Conservation (phyloP, 2,113 vertebrate genomes). For the Indicator indicator region DNA sequence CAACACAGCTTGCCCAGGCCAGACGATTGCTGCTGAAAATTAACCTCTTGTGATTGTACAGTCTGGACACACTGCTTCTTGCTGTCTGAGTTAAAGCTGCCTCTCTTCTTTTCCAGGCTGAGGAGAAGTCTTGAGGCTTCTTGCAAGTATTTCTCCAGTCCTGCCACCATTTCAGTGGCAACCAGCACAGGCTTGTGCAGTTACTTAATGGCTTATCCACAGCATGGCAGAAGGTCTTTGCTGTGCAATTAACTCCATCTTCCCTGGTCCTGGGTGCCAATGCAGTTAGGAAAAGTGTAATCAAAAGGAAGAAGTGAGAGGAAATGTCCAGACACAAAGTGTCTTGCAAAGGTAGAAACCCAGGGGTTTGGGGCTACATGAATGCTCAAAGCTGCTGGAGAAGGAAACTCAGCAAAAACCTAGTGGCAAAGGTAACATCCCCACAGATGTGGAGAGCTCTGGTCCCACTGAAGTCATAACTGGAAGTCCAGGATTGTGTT, state of each 20-base stretch:
- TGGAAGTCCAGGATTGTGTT: not conserved
- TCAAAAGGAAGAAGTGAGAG: not conserved
- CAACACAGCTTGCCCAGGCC: not conserved
- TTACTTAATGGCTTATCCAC: not conserved
- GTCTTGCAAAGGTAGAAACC: not conserved
- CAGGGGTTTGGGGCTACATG: not conserved
- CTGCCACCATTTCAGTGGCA: not conserved
- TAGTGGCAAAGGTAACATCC: not conserved
- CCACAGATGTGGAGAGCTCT: not conserved
- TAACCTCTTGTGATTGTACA: not conserved
- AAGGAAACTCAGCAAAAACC: not conserved
- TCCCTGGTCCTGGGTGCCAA: not conserved
- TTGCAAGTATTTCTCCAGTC: not conserved
- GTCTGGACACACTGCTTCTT: not conserved
- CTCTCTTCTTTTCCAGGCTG: slow-evolving; percentile 4
- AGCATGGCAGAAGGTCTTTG: not conserved
- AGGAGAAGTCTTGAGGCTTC: slow-evolving; percentile 29
- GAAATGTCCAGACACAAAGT: not conserved
- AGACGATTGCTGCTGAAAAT: not conserved
- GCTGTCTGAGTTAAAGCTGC: not conserved
- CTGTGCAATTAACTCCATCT: not conserved
- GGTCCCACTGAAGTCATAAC: not conserved
- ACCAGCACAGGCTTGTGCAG: not conserved
- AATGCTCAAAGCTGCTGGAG: not conserved
- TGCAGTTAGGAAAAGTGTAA: not conserved